Conservation (phyloP, 2,888 invertebrate genomes). For the Temnothorax ravouxi region DNA sequence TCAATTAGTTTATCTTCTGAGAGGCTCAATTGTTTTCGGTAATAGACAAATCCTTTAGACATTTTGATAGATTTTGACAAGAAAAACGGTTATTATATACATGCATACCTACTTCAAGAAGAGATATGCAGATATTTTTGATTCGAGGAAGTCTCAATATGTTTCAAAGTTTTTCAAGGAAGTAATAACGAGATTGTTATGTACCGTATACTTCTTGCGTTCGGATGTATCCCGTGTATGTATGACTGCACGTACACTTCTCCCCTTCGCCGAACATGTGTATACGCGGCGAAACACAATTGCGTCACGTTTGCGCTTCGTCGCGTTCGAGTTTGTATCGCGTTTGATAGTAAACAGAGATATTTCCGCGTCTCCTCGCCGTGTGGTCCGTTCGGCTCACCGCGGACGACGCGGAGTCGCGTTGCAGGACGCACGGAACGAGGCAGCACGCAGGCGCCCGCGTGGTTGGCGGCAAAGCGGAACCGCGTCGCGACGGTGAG, state of each 20-base stretch:
- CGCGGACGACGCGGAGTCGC: neutral
- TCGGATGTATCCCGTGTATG: neutral
- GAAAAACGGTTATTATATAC: neutral
- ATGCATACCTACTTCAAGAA: neutral
- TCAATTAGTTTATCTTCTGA: neutral
- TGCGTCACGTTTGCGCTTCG: constrained; percentile 38
- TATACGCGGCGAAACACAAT: constrained; percentile 53
- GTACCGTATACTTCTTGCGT: neutral
- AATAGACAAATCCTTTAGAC: neutral
- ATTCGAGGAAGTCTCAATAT: neutral
- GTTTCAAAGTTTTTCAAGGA: neutral
- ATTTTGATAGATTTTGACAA: neutral
- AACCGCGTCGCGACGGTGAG: constrained; percentile 60
- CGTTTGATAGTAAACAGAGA: constrained; percentile 66
- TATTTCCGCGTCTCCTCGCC: constrained; percentile 35
- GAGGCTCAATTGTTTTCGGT: neutral
- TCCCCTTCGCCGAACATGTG: neutral
- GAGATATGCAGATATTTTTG: neutral
- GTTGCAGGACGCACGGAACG: constrained; percentile 21
- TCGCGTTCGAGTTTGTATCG: constrained; percentile 35
- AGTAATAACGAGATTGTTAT: neutral
- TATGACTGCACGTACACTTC: neutral
- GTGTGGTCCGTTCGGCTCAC: neutral
- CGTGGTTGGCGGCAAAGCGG: constrained; percentile 81
- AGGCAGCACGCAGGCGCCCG: constrained; percentile 64